Percentiles rank a stretch among this genome's conserved stretches.
Evolutionary conservation across 2,888 invertebrate species (phyloP).

Genomic region (Lutraria lutraria): DNA sequence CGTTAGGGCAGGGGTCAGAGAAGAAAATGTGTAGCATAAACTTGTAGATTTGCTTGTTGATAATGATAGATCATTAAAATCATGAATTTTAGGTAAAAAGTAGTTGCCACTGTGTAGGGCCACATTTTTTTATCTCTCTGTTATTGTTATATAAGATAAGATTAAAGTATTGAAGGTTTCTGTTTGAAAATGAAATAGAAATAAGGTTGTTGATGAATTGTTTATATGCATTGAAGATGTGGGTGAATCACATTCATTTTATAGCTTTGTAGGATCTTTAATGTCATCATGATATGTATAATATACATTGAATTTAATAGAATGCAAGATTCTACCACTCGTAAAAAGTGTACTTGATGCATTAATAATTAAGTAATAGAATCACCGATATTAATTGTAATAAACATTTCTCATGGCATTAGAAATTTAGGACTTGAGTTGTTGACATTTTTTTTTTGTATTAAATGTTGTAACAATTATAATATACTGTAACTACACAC

Average conservation of each 20-base stretch:
- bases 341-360: not conserved
- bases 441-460: not conserved
- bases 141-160: not conserved
- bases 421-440: no score
- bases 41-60: conserved; percentile 2
- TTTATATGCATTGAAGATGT: not conserved
- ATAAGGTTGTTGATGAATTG: not conserved
- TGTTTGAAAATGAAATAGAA: no score
- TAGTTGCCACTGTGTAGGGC: not conserved
- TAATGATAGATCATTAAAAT: not conserved
- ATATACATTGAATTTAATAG: not conserved
- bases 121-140: not conserved
- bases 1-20: conserved; percentile 28
- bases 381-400: not conserved
- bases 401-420: not conserved
- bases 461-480: not conserved
- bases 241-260: not conserved
- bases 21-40: not conserved
- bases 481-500: no score
- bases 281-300: no score
- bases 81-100: not conserved
- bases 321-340: not conserved
- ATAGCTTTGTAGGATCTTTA: not conserved
- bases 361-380: not conserved
- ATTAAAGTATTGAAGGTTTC: not conserved